Base-by-base conservation (phyloP, 2,797 vertebrate genomes). In the Xiphophorus birchmanni region DNA sequence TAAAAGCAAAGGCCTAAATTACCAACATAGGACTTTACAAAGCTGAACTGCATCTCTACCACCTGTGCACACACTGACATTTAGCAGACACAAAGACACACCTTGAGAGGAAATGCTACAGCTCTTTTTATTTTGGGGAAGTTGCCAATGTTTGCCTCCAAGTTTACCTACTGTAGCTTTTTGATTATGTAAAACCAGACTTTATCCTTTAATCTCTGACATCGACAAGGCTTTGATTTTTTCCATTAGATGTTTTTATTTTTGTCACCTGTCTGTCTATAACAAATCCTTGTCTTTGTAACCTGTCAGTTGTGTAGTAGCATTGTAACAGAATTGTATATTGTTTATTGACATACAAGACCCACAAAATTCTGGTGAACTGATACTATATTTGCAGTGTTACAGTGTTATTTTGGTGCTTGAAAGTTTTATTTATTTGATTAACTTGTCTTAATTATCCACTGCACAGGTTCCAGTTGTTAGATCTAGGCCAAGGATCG, bases 401-500 rank as follows among this genome's bases (percentile, higher is more conserved):
- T 32, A 15, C 58, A 63, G n/a, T 63, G 29, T 15, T 63, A 63
- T 17, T 32, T 63, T 63, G 58, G 58, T 63, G 13, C 58, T 29
- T 58, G 29, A 35, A 35, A 29, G 58, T 5, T 32, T 29, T 11
- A n/a, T 58, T 73, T 56, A 29, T 2, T 35, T 21, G 35, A 58
- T 37, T 47, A 5, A 58, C 11, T 42, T 35, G 6, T 54, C 13
- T 79, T 80, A 77, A 47, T n/a, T 74, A 75, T 77, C 0, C 72
- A 58, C 74, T 67, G 9, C 69, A 47, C 17, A 94, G 95, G 71
- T 79, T 48, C 65, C 90, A 71, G 76, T 83, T 73, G 44, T 86
- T 52, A 89, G 85, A 82, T 96, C 97, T 29, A 96, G 91, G 72
- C 98, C 99, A 12, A 85, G 91, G 77, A 96, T 95, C 75, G 92